These are phyloP conservation scores for Gracilinanus agilis DNA, from an alignment of 2,113 vertebrate species.

Conservation along the genomic window DNA sequence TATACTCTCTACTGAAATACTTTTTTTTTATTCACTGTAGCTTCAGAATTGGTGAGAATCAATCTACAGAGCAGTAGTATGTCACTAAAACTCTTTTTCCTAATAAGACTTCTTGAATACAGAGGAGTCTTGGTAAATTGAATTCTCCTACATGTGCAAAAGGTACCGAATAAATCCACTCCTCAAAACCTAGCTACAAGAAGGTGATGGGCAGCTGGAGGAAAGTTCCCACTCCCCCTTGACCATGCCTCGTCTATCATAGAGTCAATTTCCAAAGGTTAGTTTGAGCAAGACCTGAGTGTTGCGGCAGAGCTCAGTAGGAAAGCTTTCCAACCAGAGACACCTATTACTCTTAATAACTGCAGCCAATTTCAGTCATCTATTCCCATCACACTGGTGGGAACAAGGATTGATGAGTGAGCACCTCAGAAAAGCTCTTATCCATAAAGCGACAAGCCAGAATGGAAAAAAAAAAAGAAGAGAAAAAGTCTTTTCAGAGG, in stretches of 20 bases:
- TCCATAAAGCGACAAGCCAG: slow-evolving; percentile 13
- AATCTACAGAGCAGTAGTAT: slow-evolving; percentile 18
- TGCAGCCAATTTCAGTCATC: background rate
- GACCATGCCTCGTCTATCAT: background rate
- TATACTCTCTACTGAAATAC: background rate
- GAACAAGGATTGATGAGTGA: slow-evolving; percentile 55
- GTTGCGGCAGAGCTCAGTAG: background rate
- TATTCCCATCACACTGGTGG: slow-evolving; percentile 36
- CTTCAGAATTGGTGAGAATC: slow-evolving; percentile 26
- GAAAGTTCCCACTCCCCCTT: background rate
- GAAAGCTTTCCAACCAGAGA: slow-evolving; percentile 14
- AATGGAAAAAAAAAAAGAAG: background rate
- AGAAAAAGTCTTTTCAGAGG: slow-evolving; percentile 47
- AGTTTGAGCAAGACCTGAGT: slow-evolving; percentile 21
- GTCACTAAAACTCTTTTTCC: slow-evolving; percentile 38
- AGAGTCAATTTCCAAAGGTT: slow-evolving; percentile 30
- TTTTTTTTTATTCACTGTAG: background rate
- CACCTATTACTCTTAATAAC: slow-evolving; percentile 23
- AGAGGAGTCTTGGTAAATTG: slow-evolving; percentile 10
- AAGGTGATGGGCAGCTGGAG: slow-evolving; percentile 11
- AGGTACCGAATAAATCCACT: slow-evolving; percentile 18
- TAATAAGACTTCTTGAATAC: background rate
- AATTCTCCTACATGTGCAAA: slow-evolving; percentile 24
- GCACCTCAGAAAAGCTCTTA: slow-evolving; percentile 52
- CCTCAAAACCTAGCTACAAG: slow-evolving; percentile 34